Evolutionary conservation across 2,888 invertebrate genomes (phyloP).

Genomic region (Andrena minutula): DNA sequence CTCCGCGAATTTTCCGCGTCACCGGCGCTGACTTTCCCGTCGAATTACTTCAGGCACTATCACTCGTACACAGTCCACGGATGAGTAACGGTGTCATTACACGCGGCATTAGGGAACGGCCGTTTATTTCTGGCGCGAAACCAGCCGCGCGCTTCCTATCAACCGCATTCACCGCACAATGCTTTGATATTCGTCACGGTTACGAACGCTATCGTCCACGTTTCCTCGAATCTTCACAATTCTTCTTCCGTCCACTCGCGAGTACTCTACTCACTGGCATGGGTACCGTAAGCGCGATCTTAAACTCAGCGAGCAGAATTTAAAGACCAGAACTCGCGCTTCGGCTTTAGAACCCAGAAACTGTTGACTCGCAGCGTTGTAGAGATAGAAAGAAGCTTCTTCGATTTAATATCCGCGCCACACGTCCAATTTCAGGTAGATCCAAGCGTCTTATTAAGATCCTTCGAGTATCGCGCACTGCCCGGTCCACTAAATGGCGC

Average conservation of each 20-base stretch:
- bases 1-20: constrained; percentile 18
- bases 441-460: not conserved
- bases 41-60: constrained; percentile 22
- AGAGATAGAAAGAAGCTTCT: not conserved
- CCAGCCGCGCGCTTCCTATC: constrained; percentile 1
- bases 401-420: not conserved
- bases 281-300: too few relatives aligned
- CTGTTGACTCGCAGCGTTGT: not conserved
- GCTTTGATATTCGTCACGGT: not conserved
- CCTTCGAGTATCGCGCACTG: not conserved
- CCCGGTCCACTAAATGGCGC: not conserved
- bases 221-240: not conserved
- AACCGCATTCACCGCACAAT: not conserved
- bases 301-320: too few relatives aligned
- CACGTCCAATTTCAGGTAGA: not conserved
- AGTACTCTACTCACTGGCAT: not conserved
- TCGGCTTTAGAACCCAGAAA: not conserved
- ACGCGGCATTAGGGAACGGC: constrained; percentile 22
- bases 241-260: not conserved
- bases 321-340: not conserved
- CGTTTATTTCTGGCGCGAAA: constrained; percentile 16
- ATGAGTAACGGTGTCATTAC: constrained; percentile 38
- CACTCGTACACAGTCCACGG: constrained; percentile 11
- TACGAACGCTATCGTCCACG: not conserved
- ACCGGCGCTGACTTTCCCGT: not conserved